These are phyloP conservation scores for Stigmatopora nigra DNA, from an alignment of 2,113 vertebrate species.

Conservation along the genomic window DNA sequence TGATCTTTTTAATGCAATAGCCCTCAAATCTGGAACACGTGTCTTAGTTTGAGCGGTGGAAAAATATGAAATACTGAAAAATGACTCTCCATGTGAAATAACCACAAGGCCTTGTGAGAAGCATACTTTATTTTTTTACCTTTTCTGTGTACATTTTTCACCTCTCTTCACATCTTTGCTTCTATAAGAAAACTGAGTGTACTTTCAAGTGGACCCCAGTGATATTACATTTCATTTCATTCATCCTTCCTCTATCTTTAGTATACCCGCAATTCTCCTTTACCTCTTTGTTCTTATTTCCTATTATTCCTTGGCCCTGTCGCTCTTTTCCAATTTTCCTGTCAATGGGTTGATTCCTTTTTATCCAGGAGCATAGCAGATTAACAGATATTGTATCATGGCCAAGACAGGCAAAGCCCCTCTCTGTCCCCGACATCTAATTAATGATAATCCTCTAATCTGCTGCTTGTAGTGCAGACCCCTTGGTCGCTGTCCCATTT, in stretches of 20 bases:
- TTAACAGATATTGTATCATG: constrained; percentile 83
- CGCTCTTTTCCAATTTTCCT: constrained; percentile 66
- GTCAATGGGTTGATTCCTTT: constrained; percentile 78
- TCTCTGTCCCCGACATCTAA: constrained; percentile 71
- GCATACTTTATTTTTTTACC: neutral
- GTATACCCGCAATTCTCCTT: constrained; percentile 40
- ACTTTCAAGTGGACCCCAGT: constrained; percentile 58
- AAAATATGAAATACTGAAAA: constrained; percentile 1
- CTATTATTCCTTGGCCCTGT: constrained; percentile 45
- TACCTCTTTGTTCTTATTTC: constrained; percentile 57
- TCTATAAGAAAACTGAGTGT: constrained; percentile 57
- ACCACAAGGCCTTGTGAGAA: neutral
- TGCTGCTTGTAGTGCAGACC: constrained; percentile 65
- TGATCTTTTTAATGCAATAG: neutral
- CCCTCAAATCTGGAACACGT: neutral
- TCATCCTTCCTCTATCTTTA: constrained; percentile 43
- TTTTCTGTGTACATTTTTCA: constrained; percentile 34
- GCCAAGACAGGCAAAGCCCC: constrained; percentile 75
- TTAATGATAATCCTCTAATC: constrained; percentile 92
- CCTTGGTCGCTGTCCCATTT: constrained; percentile 69
- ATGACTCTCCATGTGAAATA: neutral
- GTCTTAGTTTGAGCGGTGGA: neutral
- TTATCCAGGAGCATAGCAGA: constrained; percentile 74
- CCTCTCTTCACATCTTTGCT: constrained; percentile 45
- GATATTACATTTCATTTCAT: constrained; percentile 46